Base-by-base conservation (phyloP, 2,113 vertebrate genomes). In the Chaetops frenatus region DNA sequence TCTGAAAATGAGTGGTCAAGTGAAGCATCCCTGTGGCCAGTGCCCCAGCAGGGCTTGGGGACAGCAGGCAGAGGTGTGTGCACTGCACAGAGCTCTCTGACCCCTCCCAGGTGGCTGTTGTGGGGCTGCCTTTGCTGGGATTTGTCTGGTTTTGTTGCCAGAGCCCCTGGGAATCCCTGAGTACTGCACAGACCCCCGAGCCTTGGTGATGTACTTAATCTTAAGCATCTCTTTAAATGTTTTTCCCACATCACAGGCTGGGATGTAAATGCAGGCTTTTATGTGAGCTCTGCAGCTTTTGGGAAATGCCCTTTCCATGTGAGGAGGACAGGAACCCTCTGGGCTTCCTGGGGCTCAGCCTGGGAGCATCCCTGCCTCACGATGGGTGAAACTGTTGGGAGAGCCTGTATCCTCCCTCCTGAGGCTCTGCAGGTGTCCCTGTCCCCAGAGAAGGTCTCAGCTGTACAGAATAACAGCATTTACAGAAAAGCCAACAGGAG, bases 1-100 rank as follows among this genome's bases (percentile, higher is more conserved):
- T 82, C 53, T 5, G 0, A 5, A 81, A 22, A 29, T 1, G 0
- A 23, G 0, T 17, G 33, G 23, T 15, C 0, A 6, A 9, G 24
- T 11, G n/a, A 31, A 35, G 21, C 54, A 21, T 51, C 10, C 1
- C 58, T 27, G 15, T 22, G 53, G 33, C 27, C 6, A 2, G 6
- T 19, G 33, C 6, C 71, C 29, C 82, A 69, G 66, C 36, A 29
- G 58, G n/a, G 38, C 14, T 1, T 15, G 16, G 53, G 47, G 27
- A 12, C 65, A 51, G 85, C 10, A 1, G n/a, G 28, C 35, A 42
- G 70, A 47, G 36, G 7, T 42, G 35, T 45, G n/a, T 1, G 1
- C 74, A 48, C 33, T 54, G 60, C 84, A 51, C 60, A 33, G 58
- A 66, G 51, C 70, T 51, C 65, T 89, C 81, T 78, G 48, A 4